Percentiles rank a stretch among this genome's conserved stretches.
These are phyloP conservation scores for Dione juno DNA, from an alignment of 2,888 invertebrate species.

Conservation along the genomic window DNA sequence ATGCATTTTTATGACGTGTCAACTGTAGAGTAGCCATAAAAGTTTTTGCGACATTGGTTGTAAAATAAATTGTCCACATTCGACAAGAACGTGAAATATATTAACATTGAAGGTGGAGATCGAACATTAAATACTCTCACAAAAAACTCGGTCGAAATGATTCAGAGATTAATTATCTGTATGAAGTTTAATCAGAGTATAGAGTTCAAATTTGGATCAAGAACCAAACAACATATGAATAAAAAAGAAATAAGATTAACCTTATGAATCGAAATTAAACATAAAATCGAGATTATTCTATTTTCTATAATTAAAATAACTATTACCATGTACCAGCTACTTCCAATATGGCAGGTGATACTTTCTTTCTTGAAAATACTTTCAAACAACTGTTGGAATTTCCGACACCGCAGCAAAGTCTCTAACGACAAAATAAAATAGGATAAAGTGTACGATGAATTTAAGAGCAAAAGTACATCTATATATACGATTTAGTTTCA, in stretches of 20 bases:
- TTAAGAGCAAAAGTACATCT: background rate
- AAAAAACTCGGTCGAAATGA: background rate
- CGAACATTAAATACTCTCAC: background rate
- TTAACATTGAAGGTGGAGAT: background rate
- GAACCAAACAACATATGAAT: too few relatives aligned
- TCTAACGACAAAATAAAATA: slow-evolving; percentile 30
- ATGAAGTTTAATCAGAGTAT: too few relatives aligned
- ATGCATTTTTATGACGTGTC: slow-evolving; percentile 43
- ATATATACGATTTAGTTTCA: background rate
- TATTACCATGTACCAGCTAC: slow-evolving; percentile 36
- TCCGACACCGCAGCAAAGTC: slow-evolving; percentile 42
- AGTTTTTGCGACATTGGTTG: slow-evolving; percentile 30
- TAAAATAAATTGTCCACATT: slow-evolving; percentile 27
- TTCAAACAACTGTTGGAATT: slow-evolving; percentile 48
- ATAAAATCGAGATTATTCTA: slow-evolving; percentile 24
- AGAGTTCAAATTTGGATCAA: too few relatives aligned
- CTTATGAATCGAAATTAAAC: too few relatives aligned
- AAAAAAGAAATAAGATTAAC: too few relatives aligned
- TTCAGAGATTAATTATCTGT: background rate
- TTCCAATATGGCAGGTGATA: slow-evolving; percentile 42
- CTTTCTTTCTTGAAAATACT: slow-evolving; percentile 51
- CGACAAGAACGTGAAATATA: background rate
- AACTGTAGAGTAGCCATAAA: slow-evolving; percentile 35
- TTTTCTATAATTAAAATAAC: slow-evolving; percentile 32
- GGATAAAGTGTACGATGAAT: background rate